Percentiles rank a stretch among this genome's conserved stretches.
Conservation (phyloP, 2,888 invertebrate species). For the Thyatira batis region DNA sequence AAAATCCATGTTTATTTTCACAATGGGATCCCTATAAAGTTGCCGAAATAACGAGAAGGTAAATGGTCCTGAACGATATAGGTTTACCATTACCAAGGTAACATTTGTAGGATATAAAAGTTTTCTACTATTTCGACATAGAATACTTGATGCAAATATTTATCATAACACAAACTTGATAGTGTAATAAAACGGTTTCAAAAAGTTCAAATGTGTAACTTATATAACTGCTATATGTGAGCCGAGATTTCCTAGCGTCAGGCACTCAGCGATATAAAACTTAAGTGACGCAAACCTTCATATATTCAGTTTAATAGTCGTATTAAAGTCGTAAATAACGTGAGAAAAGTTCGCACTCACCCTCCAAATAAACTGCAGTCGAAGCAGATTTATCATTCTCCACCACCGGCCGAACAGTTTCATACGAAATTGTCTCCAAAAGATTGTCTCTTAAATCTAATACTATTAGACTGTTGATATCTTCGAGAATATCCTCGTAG, state of each 20-base stretch:
- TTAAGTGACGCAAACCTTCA: conserved; percentile 21
- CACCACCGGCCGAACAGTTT: conserved; percentile 88
- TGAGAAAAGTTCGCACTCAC: conserved; percentile 80
- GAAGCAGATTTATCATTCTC: conserved; percentile 88
- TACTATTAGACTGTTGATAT: conserved; percentile 85
- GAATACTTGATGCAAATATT: not conserved
- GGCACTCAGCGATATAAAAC: conserved; percentile 17
- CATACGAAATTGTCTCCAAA: conserved; percentile 88
- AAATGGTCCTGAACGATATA: conserved; percentile 3
- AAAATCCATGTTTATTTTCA: not conserved
- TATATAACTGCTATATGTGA: conserved; percentile 18
- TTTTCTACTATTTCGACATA: not conserved
- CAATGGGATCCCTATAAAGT: conserved; percentile 1
- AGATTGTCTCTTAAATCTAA: conserved; percentile 90
- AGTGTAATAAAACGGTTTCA: not conserved
- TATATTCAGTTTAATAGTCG: conserved; percentile 27
- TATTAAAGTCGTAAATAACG: conserved; percentile 36
- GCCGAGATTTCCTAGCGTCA: conserved; percentile 22
- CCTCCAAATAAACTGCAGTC: conserved; percentile 88
- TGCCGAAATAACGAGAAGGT: not conserved
- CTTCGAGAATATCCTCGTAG: conserved; percentile 87
- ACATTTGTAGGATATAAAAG: not conserved
- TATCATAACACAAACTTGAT: not conserved
- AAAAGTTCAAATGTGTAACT: not conserved
- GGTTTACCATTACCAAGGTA: not conserved